Conservation (phyloP, 2,797 vertebrate genomes). For the Alouatta caraya region DNA sequence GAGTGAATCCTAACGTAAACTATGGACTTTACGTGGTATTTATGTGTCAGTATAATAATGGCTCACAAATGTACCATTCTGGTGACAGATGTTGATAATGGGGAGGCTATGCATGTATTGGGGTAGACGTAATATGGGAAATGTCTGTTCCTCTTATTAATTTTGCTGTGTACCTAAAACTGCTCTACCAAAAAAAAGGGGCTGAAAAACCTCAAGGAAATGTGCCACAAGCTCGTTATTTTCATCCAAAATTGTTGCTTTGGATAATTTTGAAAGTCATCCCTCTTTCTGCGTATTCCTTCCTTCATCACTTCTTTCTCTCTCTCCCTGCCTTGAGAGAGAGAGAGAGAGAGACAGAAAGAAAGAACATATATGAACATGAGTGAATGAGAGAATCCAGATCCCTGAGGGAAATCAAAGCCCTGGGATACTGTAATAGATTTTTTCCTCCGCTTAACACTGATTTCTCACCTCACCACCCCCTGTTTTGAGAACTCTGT, state of each 20-base stretch:
- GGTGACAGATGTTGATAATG: not conserved
- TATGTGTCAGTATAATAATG: not conserved
- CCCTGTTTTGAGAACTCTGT: not conserved
- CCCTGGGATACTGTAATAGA: not conserved
- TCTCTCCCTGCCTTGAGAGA: not conserved
- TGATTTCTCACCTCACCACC: not conserved
- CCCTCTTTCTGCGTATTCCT: not conserved
- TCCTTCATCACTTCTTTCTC: not conserved
- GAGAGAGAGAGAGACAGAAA: not conserved
- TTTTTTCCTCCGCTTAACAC: not conserved
- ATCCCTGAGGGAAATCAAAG: not conserved
- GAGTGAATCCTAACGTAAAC: not conserved
- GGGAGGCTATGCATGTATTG: not conserved
- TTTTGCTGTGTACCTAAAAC: not conserved
- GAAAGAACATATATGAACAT: not conserved
- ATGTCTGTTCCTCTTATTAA: not conserved
- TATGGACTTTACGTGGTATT: not conserved
- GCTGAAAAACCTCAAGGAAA: not conserved
- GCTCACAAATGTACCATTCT: not conserved
- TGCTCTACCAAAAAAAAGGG: not conserved
- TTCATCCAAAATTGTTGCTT: not conserved
- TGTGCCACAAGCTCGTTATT: not conserved
- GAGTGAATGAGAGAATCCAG: not conserved
- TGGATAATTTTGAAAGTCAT: conserved; percentile 2
- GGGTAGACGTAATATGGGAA: not conserved